These are phyloP conservation scores for Chaetodon auriga DNA, from an alignment of 2,113 vertebrate genomes.

Conservation along the genomic window DNA sequence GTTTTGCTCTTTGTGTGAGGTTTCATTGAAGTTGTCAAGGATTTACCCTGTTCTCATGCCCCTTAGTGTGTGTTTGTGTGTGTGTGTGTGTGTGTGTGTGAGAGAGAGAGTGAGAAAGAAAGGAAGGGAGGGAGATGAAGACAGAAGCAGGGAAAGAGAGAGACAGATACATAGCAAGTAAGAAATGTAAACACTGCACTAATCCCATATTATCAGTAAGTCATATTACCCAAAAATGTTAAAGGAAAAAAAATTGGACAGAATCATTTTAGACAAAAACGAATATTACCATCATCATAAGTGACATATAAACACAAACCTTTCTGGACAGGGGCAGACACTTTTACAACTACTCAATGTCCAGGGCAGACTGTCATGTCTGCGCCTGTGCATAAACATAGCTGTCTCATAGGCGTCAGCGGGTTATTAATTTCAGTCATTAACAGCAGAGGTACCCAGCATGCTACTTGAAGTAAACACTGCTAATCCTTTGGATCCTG, in stretches of 20 bases:
- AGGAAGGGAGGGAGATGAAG: conserved; percentile 11
- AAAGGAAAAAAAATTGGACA: conserved; percentile 50
- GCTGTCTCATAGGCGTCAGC: conserved; percentile 78
- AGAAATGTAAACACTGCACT: conserved; percentile 70
- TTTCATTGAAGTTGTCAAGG: conserved; percentile 80
- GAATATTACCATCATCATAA: conserved; percentile 61
- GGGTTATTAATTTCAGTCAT: conserved; percentile 83
- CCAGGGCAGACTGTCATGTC: conserved; percentile 69
- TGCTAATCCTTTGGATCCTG: conserved; percentile 87
- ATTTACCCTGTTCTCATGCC: conserved; percentile 81
- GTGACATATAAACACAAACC: conserved; percentile 76
- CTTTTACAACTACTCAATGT: conserved; percentile 67
- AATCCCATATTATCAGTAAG: conserved; percentile 60
- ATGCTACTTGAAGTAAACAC: conserved; percentile 84
- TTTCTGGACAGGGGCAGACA: conserved; percentile 67
- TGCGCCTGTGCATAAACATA: conserved; percentile 76
- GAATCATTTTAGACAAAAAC: conserved; percentile 55
- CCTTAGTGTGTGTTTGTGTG: conserved; percentile 53
- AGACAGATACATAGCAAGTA: conserved; percentile 51
- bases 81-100: conserved; percentile 19
- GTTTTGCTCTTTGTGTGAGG: conserved; percentile 78
- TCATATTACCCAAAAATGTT: conserved; percentile 60
- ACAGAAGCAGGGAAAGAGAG: conserved; percentile 47
- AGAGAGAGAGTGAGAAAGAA: neutral
- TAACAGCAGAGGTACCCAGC: conserved; percentile 79